Conservation (phyloP, 2,888 invertebrate genomes). For the Meiosimyza decipiens region DNA sequence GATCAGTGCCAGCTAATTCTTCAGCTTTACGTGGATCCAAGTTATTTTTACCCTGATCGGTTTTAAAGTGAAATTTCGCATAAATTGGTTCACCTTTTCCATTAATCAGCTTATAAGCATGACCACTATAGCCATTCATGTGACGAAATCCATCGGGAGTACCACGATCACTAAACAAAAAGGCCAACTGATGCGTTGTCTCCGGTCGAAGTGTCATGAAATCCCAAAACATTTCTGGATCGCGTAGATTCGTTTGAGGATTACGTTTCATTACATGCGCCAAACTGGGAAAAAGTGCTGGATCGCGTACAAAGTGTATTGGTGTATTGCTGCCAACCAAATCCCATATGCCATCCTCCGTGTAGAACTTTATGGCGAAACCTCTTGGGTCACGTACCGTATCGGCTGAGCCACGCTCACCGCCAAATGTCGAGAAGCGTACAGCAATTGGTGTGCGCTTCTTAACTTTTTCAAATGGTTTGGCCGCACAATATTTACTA, state of each 20-base stretch:
- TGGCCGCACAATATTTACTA: constrained; percentile 80
- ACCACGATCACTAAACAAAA: constrained; percentile 92
- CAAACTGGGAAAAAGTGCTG: constrained; percentile 91
- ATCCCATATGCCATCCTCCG: constrained; percentile 94
- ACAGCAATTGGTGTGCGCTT: constrained; percentile 84
- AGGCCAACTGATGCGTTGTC: constrained; percentile 83
- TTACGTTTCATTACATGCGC: constrained; percentile 98
- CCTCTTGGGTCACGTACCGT: constrained; percentile 92
- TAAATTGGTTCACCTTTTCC: constrained; percentile 79
- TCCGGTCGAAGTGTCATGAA: constrained; percentile 91
- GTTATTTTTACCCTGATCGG: constrained; percentile 90
- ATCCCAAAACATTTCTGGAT: constrained; percentile 97
- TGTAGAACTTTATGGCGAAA: constrained; percentile 94
- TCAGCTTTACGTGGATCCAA: constrained; percentile 65
- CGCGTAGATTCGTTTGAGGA: constrained; percentile 90
- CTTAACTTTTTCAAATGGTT: constrained; percentile 80
- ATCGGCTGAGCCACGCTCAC: constrained; percentile 92
- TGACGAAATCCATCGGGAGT: constrained; percentile 92
- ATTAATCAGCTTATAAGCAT: constrained; percentile 92
- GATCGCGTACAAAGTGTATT: constrained; percentile 92
- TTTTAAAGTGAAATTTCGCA: constrained; percentile 95
- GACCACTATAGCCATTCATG: constrained; percentile 97
- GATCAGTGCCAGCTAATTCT: constrained; percentile 77
- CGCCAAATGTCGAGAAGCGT: constrained; percentile 87
- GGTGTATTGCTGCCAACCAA: constrained; percentile 94